phyloP scores from a whole-genome alignment of 1,140 invertebrate genomes.

The Megalopta genalis region DNA sequence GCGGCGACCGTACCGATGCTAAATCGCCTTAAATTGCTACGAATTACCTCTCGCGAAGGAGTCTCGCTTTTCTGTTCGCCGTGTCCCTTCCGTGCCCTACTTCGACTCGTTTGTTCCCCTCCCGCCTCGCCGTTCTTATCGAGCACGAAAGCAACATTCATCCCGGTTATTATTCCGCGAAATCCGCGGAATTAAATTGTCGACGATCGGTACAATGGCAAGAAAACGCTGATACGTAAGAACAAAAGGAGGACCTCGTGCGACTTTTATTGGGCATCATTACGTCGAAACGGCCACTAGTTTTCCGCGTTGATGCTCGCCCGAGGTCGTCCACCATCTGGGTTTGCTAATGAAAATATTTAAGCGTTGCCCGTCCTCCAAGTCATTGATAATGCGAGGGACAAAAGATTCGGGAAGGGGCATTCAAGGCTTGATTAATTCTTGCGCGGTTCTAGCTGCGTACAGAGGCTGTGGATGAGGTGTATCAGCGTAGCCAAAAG shows the following conservation, averaged over 20 bases:
- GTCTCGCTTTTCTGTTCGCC: conserved; percentile 11
- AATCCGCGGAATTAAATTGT: conserved; percentile 37
- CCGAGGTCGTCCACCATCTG: too few relatives aligned
- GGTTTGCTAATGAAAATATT: neutral
- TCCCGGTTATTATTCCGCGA: conserved; percentile 54
- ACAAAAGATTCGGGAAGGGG: too few relatives aligned
- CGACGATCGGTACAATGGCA: neutral
- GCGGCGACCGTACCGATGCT: conserved; percentile 8
- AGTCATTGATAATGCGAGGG: too few relatives aligned
- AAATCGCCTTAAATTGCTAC: conserved; percentile 61
- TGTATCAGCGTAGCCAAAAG: too few relatives aligned
- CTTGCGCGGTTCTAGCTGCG: too few relatives aligned
- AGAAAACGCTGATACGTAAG: neutral
- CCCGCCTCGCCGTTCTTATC: conserved; percentile 28
- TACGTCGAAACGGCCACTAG: neutral
- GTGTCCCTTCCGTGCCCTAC: neutral
- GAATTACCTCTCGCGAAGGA: conserved; percentile 48
- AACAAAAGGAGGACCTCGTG: conserved; percentile 18
- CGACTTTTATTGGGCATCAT: conserved; percentile 37
- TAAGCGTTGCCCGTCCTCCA: too few relatives aligned
- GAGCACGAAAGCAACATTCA: conserved; percentile 49
- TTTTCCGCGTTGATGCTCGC: conserved; percentile 19
- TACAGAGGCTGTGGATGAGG: too few relatives aligned
- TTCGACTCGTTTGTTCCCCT: too few relatives aligned
- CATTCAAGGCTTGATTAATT: too few relatives aligned